phyloP scores from a whole-genome alignment of 1,140 invertebrate genomes.

The Drosophila arizonae region DNA sequence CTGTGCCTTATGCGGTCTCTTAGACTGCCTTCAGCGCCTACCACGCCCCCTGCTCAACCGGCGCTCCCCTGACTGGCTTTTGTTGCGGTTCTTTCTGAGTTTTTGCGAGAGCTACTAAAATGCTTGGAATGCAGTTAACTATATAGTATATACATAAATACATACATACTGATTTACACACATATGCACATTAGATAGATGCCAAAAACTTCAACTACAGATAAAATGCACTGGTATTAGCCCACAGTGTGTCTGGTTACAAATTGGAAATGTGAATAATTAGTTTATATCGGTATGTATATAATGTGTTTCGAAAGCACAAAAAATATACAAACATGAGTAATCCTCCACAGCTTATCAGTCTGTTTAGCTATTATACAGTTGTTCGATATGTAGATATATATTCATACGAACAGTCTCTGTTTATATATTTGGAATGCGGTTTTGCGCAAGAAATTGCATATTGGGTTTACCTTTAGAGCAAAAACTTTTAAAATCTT shows the following conservation, averaged over 20 bases:
- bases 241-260: background rate
- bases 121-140: conserved; percentile 75
- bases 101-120: conserved; percentile 20
- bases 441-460: background rate
- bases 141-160: background rate
- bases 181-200: background rate
- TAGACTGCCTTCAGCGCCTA: background rate
- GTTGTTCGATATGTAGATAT: background rate
- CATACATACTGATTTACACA: background rate
- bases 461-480: background rate
- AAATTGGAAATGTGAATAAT: conserved; percentile 30
- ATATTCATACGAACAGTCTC: background rate
- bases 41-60: background rate
- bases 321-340: conserved; percentile 24
- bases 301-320: background rate
- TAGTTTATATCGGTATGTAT: conserved; percentile 7
- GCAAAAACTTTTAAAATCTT: background rate
- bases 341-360: conserved; percentile 23
- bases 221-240: background rate
- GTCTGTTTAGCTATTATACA: background rate
- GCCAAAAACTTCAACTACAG: conserved; percentile 11
- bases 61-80: background rate
- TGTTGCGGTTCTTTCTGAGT: conserved; percentile 60
- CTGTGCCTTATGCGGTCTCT: conserved; percentile 71
- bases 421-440: conserved; percentile 8